Conservation (phyloP, 1,140 invertebrate species). For the Mercenaria mercenaria region DNA sequence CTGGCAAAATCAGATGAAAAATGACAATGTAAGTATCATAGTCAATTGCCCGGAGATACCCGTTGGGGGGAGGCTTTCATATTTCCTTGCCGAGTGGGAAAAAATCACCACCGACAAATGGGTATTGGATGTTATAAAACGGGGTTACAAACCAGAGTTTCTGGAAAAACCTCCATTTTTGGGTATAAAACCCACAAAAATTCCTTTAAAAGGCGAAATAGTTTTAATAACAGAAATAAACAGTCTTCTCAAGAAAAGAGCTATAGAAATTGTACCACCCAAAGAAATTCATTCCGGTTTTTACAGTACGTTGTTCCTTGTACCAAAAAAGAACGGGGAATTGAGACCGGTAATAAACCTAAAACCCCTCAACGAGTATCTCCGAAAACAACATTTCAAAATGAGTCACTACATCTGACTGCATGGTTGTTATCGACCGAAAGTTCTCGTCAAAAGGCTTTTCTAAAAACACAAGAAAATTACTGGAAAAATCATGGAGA, state of each 20-base stretch:
- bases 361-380: neutral
- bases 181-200: neutral
- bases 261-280: neutral
- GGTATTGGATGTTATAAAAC: conserved; percentile 24
- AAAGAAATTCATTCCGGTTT: neutral
- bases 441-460: neutral
- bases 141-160: conserved; percentile 53
- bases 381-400: neutral
- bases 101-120: conserved; percentile 35
- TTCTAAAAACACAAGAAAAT: conserved; percentile 31
- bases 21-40: conserved; percentile 44
- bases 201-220: neutral
- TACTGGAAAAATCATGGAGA: conserved; percentile 36
- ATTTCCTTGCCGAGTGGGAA: conserved; percentile 28
- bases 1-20: neutral
- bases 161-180: neutral
- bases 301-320: neutral
- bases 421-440: neutral
- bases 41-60: conserved; percentile 6
- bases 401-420: neutral
- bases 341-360: neutral
- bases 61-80: conserved; percentile 7
- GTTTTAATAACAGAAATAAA: neutral
- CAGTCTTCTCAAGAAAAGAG: neutral
- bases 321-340: neutral